Conservation (phyloP, 1,140 invertebrate species). For the Popillia japonica region DNA sequence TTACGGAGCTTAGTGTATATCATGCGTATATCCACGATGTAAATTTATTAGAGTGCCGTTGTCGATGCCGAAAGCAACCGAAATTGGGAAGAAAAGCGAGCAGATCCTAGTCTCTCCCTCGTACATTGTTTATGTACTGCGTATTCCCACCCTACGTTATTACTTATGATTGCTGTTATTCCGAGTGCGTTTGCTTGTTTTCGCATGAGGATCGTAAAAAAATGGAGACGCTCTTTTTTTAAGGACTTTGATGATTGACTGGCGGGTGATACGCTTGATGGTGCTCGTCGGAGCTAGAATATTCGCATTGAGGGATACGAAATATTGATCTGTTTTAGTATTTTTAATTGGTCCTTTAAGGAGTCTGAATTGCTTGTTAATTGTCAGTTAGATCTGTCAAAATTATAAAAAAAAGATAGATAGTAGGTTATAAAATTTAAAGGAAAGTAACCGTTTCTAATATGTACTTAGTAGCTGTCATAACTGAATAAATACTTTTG, state of each 20-base stretch:
- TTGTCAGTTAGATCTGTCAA: too few relatives aligned
- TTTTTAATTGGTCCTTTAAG: too few relatives aligned
- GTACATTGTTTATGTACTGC: neutral
- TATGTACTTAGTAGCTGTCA: too few relatives aligned
- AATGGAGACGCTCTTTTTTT: neutral
- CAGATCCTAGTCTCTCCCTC: neutral
- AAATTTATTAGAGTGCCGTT: neutral
- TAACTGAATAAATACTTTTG: too few relatives aligned
- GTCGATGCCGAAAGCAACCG: neutral
- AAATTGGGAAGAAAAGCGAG: neutral
- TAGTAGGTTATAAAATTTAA: too few relatives aligned
- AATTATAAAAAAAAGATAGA: too few relatives aligned
- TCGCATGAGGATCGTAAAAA: neutral
- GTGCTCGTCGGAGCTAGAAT: neutral
- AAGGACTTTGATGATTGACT: neutral
- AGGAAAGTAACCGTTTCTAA: too few relatives aligned
- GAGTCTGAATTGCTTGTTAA: too few relatives aligned
- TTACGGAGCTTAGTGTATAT: too few relatives aligned
- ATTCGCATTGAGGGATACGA: neutral
- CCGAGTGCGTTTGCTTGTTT: constrained; percentile 36
- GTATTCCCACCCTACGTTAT: neutral
- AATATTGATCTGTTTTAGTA: neutral
- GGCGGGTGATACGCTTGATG: neutral
- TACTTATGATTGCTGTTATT: constrained; percentile 36
- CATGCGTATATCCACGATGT: neutral